Evolutionary conservation across 2,113 vertebrate genomes (phyloP), one percentile per base, ranked within the genome.

Genomic region (Carassius gibelio): DNA sequence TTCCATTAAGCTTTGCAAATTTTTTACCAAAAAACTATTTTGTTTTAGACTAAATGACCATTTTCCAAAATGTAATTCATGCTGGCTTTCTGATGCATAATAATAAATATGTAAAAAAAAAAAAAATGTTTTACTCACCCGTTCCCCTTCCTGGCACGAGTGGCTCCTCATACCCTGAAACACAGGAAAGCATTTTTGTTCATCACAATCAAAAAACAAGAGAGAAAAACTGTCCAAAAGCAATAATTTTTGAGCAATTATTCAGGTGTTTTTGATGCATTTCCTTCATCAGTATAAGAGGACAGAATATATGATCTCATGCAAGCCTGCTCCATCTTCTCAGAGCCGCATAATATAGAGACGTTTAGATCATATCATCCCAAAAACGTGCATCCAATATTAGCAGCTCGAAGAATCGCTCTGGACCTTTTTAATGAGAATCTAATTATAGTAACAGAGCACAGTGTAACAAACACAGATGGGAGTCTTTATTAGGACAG

Each of bases 141-240:
- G 69, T 48, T 52, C 85, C 88, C 87, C 69, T 88, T 79, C 48
- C 89, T 79, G 89, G 88, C 81, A 66, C 87, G 88, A 64, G 90
- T 38, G 84, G 83, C 45, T 92, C 92, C 87, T 93, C 90, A 82
- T 86, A 92, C 4, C 90, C 91, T 92, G 88, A 36, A 91, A 85
- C 21, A 50, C 7, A 64, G 10, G 52, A 42, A 61, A 61, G 42
- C 5, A 77, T 38, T 17, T 45, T 23, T 64, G 17, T 38, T 9
- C 1, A 57, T 17, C 4, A 55, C 36, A 5, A 36, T 57, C 86
- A 42, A 89, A 45, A 87, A 69, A 84, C 30, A 88, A 85, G 88
- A 61, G 30, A 19, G 13, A 79, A 82, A 23, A 85, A 45, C 42
- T 42, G 21, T 62, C 34, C 21, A 7, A 72, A n/a, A 14, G 11